Evolutionary conservation across 1,140 invertebrate species (phyloP).

Genomic region (Tetraneura akinire): DNA sequence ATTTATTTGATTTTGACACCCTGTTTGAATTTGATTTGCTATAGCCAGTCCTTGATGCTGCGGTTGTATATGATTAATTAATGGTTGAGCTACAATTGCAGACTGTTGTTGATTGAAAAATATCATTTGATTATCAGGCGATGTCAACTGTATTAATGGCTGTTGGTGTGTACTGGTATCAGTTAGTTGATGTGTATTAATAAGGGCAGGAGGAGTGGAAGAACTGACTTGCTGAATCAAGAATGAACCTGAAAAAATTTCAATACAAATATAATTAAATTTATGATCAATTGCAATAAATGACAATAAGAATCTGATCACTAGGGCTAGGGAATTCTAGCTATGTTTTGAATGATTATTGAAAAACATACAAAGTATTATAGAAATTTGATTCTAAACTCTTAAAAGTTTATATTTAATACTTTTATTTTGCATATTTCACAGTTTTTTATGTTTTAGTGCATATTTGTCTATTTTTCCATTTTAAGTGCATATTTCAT

Average conservation of each 20-base stretch:
- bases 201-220: slow-evolving; percentile 29
- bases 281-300: not conserved
- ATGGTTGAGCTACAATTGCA: slow-evolving; percentile 25
- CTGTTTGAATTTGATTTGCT: slow-evolving; percentile 14
- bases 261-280: not conserved
- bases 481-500: too few relatives aligned
- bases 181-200: slow-evolving; percentile 20
- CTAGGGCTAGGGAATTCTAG: too few relatives aligned
- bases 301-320: slow-evolving; percentile 15
- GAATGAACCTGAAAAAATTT: slow-evolving; percentile 8
- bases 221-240: slow-evolving; percentile 41
- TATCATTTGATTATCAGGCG: slow-evolving; percentile 42
- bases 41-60: slow-evolving; percentile 6
- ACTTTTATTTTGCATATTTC: too few relatives aligned
- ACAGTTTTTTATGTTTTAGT: too few relatives aligned
- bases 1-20: slow-evolving; percentile 35
- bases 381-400: too few relatives aligned
- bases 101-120: slow-evolving; percentile 48
- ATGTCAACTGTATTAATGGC: slow-evolving; percentile 27
- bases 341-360: too few relatives aligned
- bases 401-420: too few relatives aligned
- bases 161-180: slow-evolving; percentile 8
- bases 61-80: slow-evolving; percentile 17
- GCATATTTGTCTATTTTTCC: too few relatives aligned
- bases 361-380: too few relatives aligned